A percentile compares a stretch with the other conserved stretches of the same genome.
These are phyloP conservation scores for Eilema griseolum DNA, from an alignment of 2,888 invertebrate species.

Conservation along the genomic window DNA sequence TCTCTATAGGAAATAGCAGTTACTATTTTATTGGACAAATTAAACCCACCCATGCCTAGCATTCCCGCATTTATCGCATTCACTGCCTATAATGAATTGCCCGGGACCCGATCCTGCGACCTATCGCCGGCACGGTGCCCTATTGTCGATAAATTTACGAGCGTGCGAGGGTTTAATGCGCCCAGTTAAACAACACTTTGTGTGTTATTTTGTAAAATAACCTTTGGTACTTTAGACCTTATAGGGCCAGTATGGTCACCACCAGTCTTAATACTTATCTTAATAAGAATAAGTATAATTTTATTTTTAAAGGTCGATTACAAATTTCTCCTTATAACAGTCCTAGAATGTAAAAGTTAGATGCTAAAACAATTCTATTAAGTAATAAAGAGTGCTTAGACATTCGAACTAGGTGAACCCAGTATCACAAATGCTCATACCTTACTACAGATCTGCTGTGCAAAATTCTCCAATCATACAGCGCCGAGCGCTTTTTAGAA, in stretches of 20 bases:
- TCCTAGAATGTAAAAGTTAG: too few species aligned
- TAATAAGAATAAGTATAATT: too few species aligned
- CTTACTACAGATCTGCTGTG: too few species aligned
- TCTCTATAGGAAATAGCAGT: neutral
- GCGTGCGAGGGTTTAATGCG: conserved; percentile 7
- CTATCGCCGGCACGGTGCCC: conserved; percentile 15
- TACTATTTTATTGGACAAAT: conserved; percentile 6
- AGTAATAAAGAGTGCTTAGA: too few species aligned
- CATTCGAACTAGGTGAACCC: too few species aligned
- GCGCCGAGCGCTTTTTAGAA: too few species aligned
- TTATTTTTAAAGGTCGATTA: too few species aligned
- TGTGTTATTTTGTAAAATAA: conserved; percentile 6
- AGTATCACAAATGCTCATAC: too few species aligned
- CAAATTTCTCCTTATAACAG: too few species aligned
- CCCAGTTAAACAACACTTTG: conserved; percentile 7
- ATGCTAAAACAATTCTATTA: too few species aligned
- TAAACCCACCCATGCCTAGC: neutral
- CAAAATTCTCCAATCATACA: too few species aligned
- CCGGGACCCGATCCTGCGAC: conserved; percentile 14
- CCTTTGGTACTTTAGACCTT: neutral
- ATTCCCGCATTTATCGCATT: conserved; percentile 5
- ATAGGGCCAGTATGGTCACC: neutral
- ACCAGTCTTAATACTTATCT: neutral
- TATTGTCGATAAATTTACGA: conserved; percentile 16
- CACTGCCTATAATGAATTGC: neutral